phyloP scores from a whole-genome alignment of 2,797 vertebrate species.

The Falco concolor region DNA sequence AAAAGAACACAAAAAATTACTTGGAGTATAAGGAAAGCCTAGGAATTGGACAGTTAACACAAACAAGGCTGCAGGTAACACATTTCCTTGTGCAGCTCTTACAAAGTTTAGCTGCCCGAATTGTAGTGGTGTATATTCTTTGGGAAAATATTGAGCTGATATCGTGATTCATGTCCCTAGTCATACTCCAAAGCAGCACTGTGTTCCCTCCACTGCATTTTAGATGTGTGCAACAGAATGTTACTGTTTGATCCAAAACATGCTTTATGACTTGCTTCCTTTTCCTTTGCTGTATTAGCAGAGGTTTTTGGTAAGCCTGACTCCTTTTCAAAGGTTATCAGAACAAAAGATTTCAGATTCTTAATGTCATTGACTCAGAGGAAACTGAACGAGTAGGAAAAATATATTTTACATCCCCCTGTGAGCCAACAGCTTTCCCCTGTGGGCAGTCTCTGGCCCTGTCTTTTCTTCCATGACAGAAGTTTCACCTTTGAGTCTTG shows the following conservation, averaged over 20 bases:
- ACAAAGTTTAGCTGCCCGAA: neutral
- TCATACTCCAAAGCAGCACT: neutral
- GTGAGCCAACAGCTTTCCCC: neutral
- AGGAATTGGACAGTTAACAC: neutral
- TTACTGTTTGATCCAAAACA: conserved; percentile 43
- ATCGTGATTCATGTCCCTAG: conserved; percentile 1
- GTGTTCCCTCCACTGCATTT: conserved; percentile 25
- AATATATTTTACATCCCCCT: neutral
- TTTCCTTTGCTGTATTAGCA: neutral
- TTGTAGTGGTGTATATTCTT: conserved; percentile 4
- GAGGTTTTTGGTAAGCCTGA: neutral
- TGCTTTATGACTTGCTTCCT: neutral
- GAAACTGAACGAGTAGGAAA: neutral
- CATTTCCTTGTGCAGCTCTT: neutral
- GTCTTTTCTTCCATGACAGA: neutral
- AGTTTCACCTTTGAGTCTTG: neutral
- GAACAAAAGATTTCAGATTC: neutral
- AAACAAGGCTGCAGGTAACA: neutral
- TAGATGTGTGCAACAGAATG: conserved; percentile 21
- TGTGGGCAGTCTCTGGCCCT: neutral
- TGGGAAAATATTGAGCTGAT: conserved; percentile 52
- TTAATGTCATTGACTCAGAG: neutral
- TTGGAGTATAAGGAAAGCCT: neutral
- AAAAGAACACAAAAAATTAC: neutral
- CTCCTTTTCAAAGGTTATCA: neutral